Conservation (phyloP, 2,113 vertebrate genomes). For the Gadus macrocephalus region DNA sequence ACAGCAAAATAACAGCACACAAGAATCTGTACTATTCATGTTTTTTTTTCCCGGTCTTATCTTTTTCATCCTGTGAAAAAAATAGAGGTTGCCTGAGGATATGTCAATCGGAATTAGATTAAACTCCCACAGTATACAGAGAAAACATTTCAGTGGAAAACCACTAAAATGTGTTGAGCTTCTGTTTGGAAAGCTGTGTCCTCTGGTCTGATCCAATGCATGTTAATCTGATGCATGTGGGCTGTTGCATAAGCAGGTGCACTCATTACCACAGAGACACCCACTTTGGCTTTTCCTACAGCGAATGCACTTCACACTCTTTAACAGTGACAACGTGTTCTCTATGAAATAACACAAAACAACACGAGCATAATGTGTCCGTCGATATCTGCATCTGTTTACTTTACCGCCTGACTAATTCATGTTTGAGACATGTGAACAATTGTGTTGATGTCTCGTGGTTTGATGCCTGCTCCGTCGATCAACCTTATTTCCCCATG, state of each 20-base stretch:
- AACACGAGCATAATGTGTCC: too few species aligned
- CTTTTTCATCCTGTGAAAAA: conserved; percentile 22
- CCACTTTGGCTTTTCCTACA: conserved; percentile 24
- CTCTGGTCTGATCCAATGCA: conserved; percentile 59
- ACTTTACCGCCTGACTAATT: too few species aligned
- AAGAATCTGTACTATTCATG: conserved; percentile 64
- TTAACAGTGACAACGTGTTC: too few species aligned
- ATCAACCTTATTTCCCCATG: too few species aligned
- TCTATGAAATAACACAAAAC: too few species aligned
- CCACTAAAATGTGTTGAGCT: conserved; percentile 65
- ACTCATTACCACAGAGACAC: conserved; percentile 51
- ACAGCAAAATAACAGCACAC: background rate
- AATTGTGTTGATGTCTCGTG: too few species aligned
- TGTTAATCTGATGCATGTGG: conserved; percentile 64
- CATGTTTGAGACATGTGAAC: too few species aligned
- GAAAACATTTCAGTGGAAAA: conserved; percentile 53
- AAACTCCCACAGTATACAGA: conserved; percentile 69
- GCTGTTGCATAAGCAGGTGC: conserved; percentile 61
- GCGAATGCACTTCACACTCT: too few species aligned
- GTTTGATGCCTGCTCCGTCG: too few species aligned
- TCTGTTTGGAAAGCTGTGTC: conserved; percentile 51
- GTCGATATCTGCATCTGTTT: too few species aligned
- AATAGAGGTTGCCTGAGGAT: conserved; percentile 58
- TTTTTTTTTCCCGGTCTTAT: conserved; percentile 42
- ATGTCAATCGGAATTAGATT: conserved; percentile 72